These are phyloP conservation scores for Drosophila repletoides DNA, from an alignment of 1,140 invertebrate genomes.

Conservation along the genomic window DNA sequence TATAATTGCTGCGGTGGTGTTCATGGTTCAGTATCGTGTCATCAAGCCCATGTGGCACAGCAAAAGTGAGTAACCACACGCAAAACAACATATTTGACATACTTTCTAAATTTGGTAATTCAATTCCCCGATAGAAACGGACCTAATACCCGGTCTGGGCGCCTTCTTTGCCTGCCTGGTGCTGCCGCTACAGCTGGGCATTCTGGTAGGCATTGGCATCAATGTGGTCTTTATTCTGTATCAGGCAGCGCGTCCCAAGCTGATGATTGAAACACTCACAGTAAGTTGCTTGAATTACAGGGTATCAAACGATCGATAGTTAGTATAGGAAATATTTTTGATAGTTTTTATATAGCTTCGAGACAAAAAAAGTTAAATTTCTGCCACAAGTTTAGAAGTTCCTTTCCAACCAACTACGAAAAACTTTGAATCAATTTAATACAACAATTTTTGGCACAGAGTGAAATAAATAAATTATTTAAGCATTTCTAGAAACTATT, in stretches of 20 bases:
- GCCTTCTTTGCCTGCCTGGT: conserved; percentile 93
- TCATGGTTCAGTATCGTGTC: conserved; percentile 93
- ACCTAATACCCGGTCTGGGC: conserved; percentile 90
- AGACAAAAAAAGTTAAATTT: too few relatives aligned
- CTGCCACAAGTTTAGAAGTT: too few relatives aligned
- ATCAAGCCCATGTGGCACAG: conserved; percentile 91
- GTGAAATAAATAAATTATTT: too few relatives aligned
- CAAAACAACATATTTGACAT: conserved; percentile 83
- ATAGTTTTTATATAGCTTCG: too few relatives aligned
- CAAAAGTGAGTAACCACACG: conserved; percentile 86
- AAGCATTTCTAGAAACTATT: too few relatives aligned
- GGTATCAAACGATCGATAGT: too few relatives aligned
- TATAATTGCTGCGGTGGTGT: conserved; percentile 92
- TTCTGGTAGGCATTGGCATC: conserved; percentile 93
- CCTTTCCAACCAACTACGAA: too few relatives aligned
- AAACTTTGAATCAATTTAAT: too few relatives aligned
- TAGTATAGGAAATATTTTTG: too few relatives aligned
- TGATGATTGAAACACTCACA: conserved; percentile 88
- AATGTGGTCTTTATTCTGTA: conserved; percentile 95
- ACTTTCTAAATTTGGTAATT: not conserved
- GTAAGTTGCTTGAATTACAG: too few relatives aligned
- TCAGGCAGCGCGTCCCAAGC: conserved; percentile 93
- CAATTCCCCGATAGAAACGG: conserved; percentile 86
- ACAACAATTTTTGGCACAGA: too few relatives aligned
- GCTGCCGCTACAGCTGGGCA: conserved; percentile 93